Percentiles rank a stretch among this genome's conserved stretches.
These are phyloP conservation scores for Leistus spinibarbis DNA, from an alignment of 2,888 invertebrate species.

Conservation along the genomic window DNA sequence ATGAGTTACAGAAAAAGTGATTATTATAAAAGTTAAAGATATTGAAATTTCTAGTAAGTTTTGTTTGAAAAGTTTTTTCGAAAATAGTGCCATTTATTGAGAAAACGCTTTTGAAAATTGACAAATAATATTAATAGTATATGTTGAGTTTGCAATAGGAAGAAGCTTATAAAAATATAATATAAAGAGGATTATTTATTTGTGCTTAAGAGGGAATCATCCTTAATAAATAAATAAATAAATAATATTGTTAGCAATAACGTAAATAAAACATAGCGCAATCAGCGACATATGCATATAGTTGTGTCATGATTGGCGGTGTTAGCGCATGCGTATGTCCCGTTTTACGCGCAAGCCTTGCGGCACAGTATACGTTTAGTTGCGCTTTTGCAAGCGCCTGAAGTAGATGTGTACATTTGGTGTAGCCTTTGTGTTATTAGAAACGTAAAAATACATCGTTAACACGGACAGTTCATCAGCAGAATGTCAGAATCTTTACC, in stretches of 20 bases:
- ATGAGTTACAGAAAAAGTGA: too few species aligned
- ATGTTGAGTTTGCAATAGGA: too few species aligned
- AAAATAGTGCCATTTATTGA: too few species aligned
- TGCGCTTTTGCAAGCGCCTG: slow-evolving; percentile 52
- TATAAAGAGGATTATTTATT: not conserved
- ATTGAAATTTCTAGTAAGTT: too few species aligned
- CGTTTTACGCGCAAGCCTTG: slow-evolving; percentile 8
- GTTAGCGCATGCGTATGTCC: slow-evolving; percentile 27
- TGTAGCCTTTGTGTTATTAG: slow-evolving; percentile 50
- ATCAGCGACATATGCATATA: slow-evolving; percentile 9
- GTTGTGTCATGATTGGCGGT: not conserved
- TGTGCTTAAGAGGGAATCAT: not conserved
- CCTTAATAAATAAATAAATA: not conserved
- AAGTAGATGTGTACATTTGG: slow-evolving; percentile 56
- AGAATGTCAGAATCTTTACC: slow-evolving; percentile 68
- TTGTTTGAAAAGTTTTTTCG: too few species aligned
- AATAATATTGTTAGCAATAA: slow-evolving; percentile 8
- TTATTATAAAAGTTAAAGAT: too few species aligned
- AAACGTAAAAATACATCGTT: slow-evolving; percentile 46
- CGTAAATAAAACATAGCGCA: not conserved
- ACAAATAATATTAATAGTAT: too few species aligned
- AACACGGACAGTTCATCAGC: slow-evolving; percentile 49
- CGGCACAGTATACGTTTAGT: slow-evolving; percentile 47
- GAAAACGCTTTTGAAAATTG: too few species aligned
- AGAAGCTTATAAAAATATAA: too few species aligned